phyloP scores from a whole-genome alignment of 92 coral and sea anemone genomes.

The Diadumene lineata region DNA sequence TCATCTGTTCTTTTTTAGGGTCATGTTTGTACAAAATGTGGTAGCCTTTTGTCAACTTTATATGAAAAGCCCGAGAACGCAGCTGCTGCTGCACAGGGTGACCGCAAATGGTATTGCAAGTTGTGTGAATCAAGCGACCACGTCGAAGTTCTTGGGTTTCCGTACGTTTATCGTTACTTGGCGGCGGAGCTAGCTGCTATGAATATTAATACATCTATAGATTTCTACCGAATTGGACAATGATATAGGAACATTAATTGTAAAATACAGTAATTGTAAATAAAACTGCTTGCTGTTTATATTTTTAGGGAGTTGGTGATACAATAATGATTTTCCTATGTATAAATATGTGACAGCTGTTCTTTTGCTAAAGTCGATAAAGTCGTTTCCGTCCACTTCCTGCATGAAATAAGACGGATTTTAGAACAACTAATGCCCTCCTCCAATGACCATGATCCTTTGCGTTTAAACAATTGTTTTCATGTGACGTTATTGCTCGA shows the following conservation, averaged over 20 bases:
- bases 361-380: no score
- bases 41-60: conserved; percentile 87
- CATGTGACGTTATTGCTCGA: no score
- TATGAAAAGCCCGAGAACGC: conserved; percentile 87
- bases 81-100: conserved; percentile 89
- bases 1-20: conserved; percentile 51
- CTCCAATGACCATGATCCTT: no score
- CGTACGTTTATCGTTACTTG: conserved; percentile 94
- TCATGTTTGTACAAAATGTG: conserved; percentile 91
- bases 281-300: neutral
- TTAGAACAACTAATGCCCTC: no score
- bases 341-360: no score
- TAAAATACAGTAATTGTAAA: conserved; percentile 4
- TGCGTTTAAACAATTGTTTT: no score
- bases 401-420: no score
- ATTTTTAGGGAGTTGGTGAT: no score
- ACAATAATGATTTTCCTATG: no score
- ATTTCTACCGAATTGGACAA: conserved; percentile 64
- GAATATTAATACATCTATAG: conserved; percentile 89
- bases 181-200: conserved; percentile 97
- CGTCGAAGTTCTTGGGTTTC: conserved; percentile 77
- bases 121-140: conserved; percentile 79
- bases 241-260: neutral
- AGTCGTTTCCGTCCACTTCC: no score
- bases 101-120: conserved; percentile 94